Evolutionary conservation across 2,797 vertebrate genomes (phyloP).

Genomic region (Melanotaenia trifasciata): DNA sequence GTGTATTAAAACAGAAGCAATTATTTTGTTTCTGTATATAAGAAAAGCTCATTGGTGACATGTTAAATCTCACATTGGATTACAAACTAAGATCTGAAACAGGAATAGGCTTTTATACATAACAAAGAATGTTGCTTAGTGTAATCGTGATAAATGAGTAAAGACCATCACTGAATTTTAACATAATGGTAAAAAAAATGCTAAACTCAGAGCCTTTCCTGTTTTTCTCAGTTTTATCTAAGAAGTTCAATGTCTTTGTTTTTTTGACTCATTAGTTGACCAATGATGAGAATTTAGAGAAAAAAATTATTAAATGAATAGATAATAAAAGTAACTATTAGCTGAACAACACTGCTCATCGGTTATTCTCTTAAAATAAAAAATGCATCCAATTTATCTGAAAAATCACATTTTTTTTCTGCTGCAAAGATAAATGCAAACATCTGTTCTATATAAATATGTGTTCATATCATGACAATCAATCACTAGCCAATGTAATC

Average conservation of each 20-base stretch:
- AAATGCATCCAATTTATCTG: background rate
- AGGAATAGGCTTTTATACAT: background rate
- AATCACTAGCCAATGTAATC: slow-evolving; percentile 57
- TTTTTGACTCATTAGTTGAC: background rate
- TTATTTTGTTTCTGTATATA: background rate
- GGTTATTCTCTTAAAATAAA: background rate
- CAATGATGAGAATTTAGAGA: background rate
- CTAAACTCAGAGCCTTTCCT: background rate
- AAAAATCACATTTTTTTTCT: slow-evolving; percentile 21
- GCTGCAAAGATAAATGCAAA: slow-evolving; percentile 17
- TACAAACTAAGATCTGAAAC: slow-evolving; percentile 2
- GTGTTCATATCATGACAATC: slow-evolving; percentile 48
- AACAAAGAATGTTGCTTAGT: slow-evolving; percentile 1
- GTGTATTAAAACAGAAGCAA: background rate
- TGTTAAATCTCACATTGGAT: background rate
- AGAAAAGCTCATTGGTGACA: background rate
- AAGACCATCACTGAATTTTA: background rate
- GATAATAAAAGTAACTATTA: background rate
- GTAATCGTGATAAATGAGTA: background rate
- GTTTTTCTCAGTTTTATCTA: background rate
- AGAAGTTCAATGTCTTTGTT: background rate
- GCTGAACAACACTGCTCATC: background rate
- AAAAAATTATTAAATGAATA: background rate
- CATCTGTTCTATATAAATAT: slow-evolving; percentile 9
- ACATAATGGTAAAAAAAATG: background rate